phyloP scores from a whole-genome alignment of 2,113 vertebrate species.

The Spermophilus dauricus region DNA sequence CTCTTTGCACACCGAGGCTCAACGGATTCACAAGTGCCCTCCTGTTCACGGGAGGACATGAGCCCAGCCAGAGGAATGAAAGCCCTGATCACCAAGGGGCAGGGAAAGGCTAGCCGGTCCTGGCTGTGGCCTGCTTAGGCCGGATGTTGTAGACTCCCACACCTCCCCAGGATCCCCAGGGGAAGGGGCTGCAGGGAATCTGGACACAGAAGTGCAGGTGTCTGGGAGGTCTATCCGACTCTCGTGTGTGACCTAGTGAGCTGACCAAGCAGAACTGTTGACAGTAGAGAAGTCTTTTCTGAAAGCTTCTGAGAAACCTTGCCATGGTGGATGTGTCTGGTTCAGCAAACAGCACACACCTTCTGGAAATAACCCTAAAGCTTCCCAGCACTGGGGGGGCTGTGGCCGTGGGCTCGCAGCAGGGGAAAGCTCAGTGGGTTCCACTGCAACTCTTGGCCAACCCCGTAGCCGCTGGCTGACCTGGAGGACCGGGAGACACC shows the following conservation, averaged over 20 bases:
- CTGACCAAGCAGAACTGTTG: not conserved
- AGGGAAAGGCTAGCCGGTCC: too few species aligned
- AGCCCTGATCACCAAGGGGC: fast-evolving
- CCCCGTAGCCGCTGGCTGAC: not conserved
- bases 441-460: not conserved
- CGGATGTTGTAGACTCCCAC: too few species aligned
- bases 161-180: not conserved
- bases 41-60: not conserved
- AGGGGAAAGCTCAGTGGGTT: not conserved
- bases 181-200: not conserved
- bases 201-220: not conserved
- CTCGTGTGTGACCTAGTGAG: not conserved
- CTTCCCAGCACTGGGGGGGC: not conserved
- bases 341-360: not conserved
- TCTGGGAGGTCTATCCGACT: not conserved
- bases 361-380: not conserved
- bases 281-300: not conserved
- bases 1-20: not conserved
- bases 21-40: fast-evolving
- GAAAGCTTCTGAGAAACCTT: not conserved
- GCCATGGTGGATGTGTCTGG: not conserved
- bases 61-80: not conserved
- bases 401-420: too few species aligned
- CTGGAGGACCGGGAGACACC: not conserved
- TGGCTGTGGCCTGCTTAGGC: not conserved